Evolutionary conservation across 2,888 invertebrate genomes (phyloP), one percentile per base, ranked within the genome.

Genomic region (Hybos culiciformis): DNA sequence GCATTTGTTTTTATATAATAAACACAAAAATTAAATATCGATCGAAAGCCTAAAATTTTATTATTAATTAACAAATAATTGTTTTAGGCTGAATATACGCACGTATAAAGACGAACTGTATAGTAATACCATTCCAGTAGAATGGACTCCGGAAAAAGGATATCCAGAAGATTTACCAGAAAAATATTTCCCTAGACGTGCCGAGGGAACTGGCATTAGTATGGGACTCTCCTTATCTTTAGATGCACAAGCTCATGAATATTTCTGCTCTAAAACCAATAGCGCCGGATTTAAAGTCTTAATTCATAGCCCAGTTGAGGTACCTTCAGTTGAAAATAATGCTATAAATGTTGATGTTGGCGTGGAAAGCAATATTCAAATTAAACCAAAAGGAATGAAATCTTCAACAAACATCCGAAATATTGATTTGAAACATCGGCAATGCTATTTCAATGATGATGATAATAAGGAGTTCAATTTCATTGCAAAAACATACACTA

Each of bases 231-330:
- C n/a, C n/a, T n/a, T n/a, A n/a, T n/a, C n/a, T 0, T 63, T 85
- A 33, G 79, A 86, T 56, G 79, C 80, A 1, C 74, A 80, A 48
- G 54, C 78, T 3, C 72, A 74, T 2, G 78, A 83, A 54, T 87
- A 86, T 57, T 84, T 78, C 59, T 86, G 86, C 57, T 82, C 84
- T 3, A 81, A 83, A 1, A 80, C 82, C 5, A 78, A 74, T 53
- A 83, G 62, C 46, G 51, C 59, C 11, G 65, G 65, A 5, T 61
- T 65, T 39, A 64, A 64, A 46, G 46, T 48, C 23, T 1, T 8
- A 3, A 14, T 21, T 4, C 14, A 11, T 21, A 1, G 9, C 3
- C 29, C 9, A 17, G 58, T 59, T 14, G 61, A 62, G 20, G 54
- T 54, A 32, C 60, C 61, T 0, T 59, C 59, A 49, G 53, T 62